phyloP scores from a whole-genome alignment of 1,140 invertebrate genomes.

The Luehdorfia chinensis region DNA sequence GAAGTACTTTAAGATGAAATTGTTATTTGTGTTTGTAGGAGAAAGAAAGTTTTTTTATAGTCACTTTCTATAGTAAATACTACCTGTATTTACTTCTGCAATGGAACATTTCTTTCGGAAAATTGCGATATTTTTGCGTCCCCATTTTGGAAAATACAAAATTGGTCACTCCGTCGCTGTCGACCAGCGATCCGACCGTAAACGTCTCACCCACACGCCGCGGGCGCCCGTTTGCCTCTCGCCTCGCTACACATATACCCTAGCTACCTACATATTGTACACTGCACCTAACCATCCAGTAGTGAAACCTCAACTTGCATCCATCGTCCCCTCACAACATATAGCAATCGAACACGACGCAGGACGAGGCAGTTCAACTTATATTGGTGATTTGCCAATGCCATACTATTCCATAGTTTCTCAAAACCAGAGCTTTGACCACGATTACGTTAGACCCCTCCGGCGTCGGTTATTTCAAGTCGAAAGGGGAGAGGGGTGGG shows the following conservation, averaged over 20 bases:
- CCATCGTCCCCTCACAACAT: slow-evolving; percentile 23
- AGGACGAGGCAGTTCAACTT: slow-evolving; percentile 33
- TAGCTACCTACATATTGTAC: slow-evolving; percentile 44
- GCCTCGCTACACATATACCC: slow-evolving; percentile 66
- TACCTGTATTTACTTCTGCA: too few species aligned
- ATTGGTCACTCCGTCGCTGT: slow-evolving; percentile 52
- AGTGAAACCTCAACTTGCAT: slow-evolving; percentile 28
- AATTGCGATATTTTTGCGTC: too few species aligned
- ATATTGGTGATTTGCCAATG: slow-evolving; percentile 50
- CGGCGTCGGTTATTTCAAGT: slow-evolving; percentile 32
- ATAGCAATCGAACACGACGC: slow-evolving; percentile 7
- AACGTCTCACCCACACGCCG: slow-evolving; percentile 75
- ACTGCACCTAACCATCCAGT: slow-evolving; percentile 26
- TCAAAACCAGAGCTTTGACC: slow-evolving; percentile 68
- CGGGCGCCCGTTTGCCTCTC: slow-evolving; percentile 64
- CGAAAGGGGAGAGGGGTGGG: slow-evolving; percentile 35
- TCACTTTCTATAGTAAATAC: too few species aligned
- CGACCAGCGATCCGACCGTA: slow-evolving; percentile 73
- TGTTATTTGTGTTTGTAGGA: too few species aligned
- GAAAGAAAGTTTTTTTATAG: too few species aligned
- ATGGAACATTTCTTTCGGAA: too few species aligned
- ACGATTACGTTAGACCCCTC: slow-evolving; percentile 47
- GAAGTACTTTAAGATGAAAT: too few species aligned
- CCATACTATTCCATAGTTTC: slow-evolving; percentile 72
- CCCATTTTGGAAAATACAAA: too few species aligned